Conservation (phyloP, 2,797 vertebrate species). For the Acanthurus leucopareius region DNA sequence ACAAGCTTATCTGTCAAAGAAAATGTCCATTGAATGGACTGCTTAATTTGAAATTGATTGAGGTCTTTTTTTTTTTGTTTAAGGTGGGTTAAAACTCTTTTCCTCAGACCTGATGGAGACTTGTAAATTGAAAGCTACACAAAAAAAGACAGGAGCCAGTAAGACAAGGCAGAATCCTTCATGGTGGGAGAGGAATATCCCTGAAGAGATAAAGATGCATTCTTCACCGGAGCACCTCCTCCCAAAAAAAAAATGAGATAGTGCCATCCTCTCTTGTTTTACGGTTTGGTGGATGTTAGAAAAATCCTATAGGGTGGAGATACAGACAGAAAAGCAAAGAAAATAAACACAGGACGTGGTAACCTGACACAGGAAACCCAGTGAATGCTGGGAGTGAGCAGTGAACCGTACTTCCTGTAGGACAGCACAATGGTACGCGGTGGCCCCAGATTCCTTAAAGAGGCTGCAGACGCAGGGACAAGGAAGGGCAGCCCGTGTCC, state of each 20-base stretch:
- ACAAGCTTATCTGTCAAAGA: slow-evolving; percentile 86
- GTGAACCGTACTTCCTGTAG: slow-evolving; percentile 84
- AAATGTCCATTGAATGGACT: slow-evolving; percentile 81
- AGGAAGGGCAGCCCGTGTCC: slow-evolving; percentile 85
- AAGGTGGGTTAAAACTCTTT: slow-evolving; percentile 56
- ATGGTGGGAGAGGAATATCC: slow-evolving; percentile 43
- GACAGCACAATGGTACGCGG: slow-evolving; percentile 86
- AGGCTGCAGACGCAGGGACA: slow-evolving; percentile 78
- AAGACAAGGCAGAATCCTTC: slow-evolving; percentile 40
- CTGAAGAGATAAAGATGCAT: slow-evolving; percentile 59
- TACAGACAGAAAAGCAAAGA: slow-evolving; percentile 83
- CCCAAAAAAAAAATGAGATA: slow-evolving; percentile 56
- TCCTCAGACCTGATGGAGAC: slow-evolving; percentile 62
- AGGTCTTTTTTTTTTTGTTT: slow-evolving; percentile 70
- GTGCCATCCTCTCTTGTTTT: slow-evolving; percentile 78
- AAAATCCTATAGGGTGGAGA: slow-evolving; percentile 81
- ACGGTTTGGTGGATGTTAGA: slow-evolving; percentile 67
- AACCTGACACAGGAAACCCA: slow-evolving; percentile 90
- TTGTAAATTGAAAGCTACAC: slow-evolving; percentile 60
- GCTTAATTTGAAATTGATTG: slow-evolving; percentile 87
- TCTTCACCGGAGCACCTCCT: slow-evolving; percentile 50
- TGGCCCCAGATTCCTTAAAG: slow-evolving; percentile 84
- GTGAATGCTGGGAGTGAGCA: slow-evolving; percentile 89
- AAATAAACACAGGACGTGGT: slow-evolving; percentile 89
- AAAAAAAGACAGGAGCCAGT: slow-evolving; percentile 47